Conservation (phyloP, 2,888 invertebrate species). For the Glyphotaelius pellucidus region DNA sequence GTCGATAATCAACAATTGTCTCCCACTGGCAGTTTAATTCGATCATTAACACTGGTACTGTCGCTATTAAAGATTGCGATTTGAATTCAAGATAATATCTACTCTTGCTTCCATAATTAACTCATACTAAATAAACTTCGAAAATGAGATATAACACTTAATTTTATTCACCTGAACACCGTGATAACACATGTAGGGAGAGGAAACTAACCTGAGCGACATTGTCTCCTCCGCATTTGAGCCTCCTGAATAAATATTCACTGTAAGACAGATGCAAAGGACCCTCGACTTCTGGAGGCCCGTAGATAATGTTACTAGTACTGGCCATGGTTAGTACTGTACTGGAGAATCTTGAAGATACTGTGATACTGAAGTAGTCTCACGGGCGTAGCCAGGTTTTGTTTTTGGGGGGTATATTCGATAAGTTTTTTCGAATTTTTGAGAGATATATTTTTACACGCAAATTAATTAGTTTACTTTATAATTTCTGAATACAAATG, state of each 20-base stretch:
- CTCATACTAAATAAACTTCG: too few species aligned
- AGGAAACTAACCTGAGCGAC: slow-evolving; percentile 51
- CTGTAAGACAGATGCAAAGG: slow-evolving; percentile 50
- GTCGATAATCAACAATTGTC: background rate
- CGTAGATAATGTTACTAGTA: slow-evolving; percentile 47
- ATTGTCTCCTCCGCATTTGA: slow-evolving; percentile 49
- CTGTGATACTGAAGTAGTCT: too few species aligned
- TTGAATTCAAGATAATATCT: background rate
- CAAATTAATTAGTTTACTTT: too few species aligned
- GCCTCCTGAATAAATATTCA: slow-evolving; percentile 48
- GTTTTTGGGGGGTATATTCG: too few species aligned
- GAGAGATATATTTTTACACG: too few species aligned
- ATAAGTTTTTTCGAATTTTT: too few species aligned
- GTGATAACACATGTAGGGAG: background rate
- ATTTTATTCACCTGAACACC: background rate
- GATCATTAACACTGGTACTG: background rate
- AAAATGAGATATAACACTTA: background rate
- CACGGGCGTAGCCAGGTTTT: too few species aligned
- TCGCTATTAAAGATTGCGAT: background rate
- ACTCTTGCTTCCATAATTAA: too few species aligned
- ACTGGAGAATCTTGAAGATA: background rate
- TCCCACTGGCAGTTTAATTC: background rate
- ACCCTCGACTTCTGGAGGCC: slow-evolving; percentile 56
- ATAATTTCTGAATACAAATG: too few species aligned
- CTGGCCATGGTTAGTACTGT: slow-evolving; percentile 30